Conservation (phyloP, 1,140 invertebrate genomes). For the Arctopsyche grandis region DNA sequence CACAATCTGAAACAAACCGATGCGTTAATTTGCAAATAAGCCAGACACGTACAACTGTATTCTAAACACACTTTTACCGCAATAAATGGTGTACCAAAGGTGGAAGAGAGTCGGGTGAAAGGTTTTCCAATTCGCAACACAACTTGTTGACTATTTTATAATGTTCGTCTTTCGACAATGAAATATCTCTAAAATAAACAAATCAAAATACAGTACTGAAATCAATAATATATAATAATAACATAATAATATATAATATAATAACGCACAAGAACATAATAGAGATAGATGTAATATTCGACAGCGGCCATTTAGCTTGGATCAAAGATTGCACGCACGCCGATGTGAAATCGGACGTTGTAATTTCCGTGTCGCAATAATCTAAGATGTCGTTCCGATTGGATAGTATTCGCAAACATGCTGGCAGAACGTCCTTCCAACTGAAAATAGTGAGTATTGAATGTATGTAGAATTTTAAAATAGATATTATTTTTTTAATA, state of each 20-base stretch:
- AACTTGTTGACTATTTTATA: conserved; percentile 59
- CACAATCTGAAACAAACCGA: conserved; percentile 55
- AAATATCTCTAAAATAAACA: conserved; percentile 51
- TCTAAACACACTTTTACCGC: conserved; percentile 44
- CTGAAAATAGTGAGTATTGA: conserved; percentile 51
- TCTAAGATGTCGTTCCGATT: conserved; percentile 52
- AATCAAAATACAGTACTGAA: too few relatives aligned
- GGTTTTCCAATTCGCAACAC: conserved; percentile 57
- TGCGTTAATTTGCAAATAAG: neutral
- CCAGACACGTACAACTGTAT: too few relatives aligned
- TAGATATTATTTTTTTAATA: too few relatives aligned
- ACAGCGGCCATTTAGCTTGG: conserved; percentile 56
- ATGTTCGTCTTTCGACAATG: conserved; percentile 60
- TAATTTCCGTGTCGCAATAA: conserved; percentile 56
- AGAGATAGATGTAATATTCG: conserved; percentile 56
- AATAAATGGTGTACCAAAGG: conserved; percentile 60
- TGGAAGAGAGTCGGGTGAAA: conserved; percentile 59
- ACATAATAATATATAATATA: neutral
- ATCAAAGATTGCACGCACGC: conserved; percentile 57
- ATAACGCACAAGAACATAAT: conserved; percentile 58
- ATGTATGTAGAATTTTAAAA: neutral
- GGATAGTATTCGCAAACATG: conserved; percentile 56
- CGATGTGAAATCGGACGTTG: conserved; percentile 57
- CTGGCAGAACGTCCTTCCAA: conserved; percentile 60
- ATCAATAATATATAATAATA: neutral